Evolutionary conservation across 2,797 vertebrate species (phyloP), one percentile per base, ranked within the genome.

Genomic region (Rhabdomys pumilio): DNA sequence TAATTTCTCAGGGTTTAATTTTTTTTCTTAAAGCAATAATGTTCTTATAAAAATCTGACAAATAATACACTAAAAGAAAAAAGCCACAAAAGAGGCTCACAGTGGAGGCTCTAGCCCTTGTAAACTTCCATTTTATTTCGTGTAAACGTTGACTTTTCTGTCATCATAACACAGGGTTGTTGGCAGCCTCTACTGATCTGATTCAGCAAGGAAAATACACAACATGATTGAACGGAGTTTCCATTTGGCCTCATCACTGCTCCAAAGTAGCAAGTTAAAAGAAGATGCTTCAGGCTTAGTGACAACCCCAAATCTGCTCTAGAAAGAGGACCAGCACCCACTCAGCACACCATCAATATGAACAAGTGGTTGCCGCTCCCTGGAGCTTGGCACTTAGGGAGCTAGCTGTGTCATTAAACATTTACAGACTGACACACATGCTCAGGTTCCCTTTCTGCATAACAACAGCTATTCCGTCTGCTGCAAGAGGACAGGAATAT

Each of bases 1-100:
- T 99, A 99, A 99, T 99, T 99, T 99, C 99, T 99, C 98, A 98
- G 98, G 98, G 98, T 99, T 99, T 99, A 99, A 98, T 99, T 99
- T 99, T 99, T 98, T 98, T 98, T 99, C 98, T 99, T 99, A 99
- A 99, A 99, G 99, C 99, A 98, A 98, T 98, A 98, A 99, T 98
- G 98, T 98, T 98, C 98, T 97, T 98, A 98, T 98, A 98, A 98
- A 98, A 98, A 97, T 90, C 97, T 97, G 98, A 98, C 98, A 98
- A 98, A 98, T 98, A 98, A 96, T 95, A 94, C 88, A 81, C 96
- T 96, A 89, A 97, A 96, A 97, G 93, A 89, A 98, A 98, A 98
- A 98, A 98, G 94, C 96, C 97, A 98, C 97, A 98, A 96, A 98
- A 98, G 94, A 97, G 93, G 98, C 59, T 86, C 88, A 65, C 79